Conservation (phyloP, 2,797 vertebrate genomes). For the Muscicapa striata region DNA sequence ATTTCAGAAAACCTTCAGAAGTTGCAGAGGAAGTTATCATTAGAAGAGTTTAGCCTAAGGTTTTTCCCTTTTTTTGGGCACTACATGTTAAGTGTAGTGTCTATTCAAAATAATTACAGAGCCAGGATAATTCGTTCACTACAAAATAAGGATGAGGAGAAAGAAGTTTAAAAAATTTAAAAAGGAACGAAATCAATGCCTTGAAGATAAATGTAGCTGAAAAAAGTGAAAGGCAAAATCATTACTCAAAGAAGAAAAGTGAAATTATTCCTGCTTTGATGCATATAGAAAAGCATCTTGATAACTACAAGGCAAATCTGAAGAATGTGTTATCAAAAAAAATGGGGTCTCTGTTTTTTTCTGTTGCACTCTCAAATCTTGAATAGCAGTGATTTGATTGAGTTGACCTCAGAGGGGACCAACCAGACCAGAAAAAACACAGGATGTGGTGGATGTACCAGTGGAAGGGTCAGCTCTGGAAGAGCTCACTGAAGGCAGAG, state of each 20-base stretch:
- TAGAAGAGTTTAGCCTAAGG: background rate
- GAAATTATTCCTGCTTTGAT: constrained; percentile 30
- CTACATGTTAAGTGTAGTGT: background rate
- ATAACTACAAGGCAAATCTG: constrained; percentile 4
- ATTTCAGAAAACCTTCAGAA: background rate
- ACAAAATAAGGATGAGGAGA: background rate
- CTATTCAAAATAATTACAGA: constrained; percentile 36
- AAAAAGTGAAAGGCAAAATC: constrained; percentile 35
- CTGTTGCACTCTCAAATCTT: background rate
- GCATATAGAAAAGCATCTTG: constrained; percentile 22
- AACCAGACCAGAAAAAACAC: background rate
- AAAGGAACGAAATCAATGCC: constrained; percentile 30
- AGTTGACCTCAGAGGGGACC: background rate
- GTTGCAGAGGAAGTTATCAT: background rate
- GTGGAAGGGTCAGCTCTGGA: background rate
- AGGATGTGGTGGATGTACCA: background rate
- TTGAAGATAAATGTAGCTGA: constrained; percentile 25
- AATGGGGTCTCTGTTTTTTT: background rate
- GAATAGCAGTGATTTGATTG: constrained; percentile 4
- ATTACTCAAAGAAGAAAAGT: constrained; percentile 41
- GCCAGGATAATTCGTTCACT: background rate
- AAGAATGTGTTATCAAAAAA: constrained; percentile 34
- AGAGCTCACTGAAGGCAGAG: background rate
- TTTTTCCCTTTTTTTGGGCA: background rate
- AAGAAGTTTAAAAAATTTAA: constrained; percentile 3